A percentile compares a stretch with the other conserved stretches of the same genome.
phyloP scores from a whole-genome alignment of 2,797 vertebrate species.

The Cynopterus sphinx region DNA sequence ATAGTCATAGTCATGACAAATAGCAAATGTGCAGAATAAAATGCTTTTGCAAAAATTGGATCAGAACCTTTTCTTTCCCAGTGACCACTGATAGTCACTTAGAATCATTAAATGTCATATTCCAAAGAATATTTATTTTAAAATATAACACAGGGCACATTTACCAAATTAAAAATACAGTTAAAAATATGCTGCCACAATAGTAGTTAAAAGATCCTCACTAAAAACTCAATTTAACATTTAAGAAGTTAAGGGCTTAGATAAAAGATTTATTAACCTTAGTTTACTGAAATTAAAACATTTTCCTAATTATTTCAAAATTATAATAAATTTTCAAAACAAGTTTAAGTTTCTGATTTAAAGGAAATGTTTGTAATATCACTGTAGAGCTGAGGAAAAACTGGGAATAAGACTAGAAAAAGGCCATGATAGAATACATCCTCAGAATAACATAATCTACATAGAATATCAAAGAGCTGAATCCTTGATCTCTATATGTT shows the following conservation, averaged over 20 bases:
- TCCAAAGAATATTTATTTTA: constrained; percentile 62
- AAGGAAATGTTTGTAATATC: constrained; percentile 37
- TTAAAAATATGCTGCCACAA: constrained; percentile 61
- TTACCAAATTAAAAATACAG: constrained; percentile 54
- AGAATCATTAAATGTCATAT: constrained; percentile 62
- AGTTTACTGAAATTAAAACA: constrained; percentile 53
- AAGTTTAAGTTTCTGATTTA: constrained; percentile 25
- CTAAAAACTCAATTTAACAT: constrained; percentile 64
- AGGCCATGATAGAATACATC: not conserved
- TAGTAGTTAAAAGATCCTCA: constrained; percentile 49
- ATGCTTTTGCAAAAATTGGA: constrained; percentile 73
- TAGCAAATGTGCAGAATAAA: constrained; percentile 71
- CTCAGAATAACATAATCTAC: constrained; percentile 44
- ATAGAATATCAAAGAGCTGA: constrained; percentile 29
- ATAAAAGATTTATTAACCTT: constrained; percentile 50
- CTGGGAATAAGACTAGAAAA: not conserved
- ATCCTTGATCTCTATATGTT: not conserved
- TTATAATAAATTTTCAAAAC: constrained; percentile 49
- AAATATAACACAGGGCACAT: constrained; percentile 7
- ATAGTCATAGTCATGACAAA: constrained; percentile 79
- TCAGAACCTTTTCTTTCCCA: constrained; percentile 70
- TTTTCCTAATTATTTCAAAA: constrained; percentile 66
- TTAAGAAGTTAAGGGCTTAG: constrained; percentile 48
- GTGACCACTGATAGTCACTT: constrained; percentile 44
- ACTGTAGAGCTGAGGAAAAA: constrained; percentile 20